phyloP scores from a whole-genome alignment of 2,113 vertebrate genomes.

The Prunella himalayana region DNA sequence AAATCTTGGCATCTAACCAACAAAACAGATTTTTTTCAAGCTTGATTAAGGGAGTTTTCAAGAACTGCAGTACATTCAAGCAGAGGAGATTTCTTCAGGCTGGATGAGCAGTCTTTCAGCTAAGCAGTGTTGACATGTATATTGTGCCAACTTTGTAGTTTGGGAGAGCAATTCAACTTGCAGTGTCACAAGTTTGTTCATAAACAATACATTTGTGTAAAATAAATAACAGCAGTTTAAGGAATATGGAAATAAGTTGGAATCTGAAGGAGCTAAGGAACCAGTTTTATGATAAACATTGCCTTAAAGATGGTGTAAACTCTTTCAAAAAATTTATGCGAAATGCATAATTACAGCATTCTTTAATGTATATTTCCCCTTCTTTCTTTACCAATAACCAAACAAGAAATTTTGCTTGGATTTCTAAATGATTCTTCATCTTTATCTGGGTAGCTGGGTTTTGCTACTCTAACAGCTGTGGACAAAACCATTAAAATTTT shows the following conservation, averaged over 20 bases:
- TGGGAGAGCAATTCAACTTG: not conserved
- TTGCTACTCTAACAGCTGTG: not conserved
- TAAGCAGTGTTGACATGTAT: not conserved
- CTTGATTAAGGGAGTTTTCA: not conserved
- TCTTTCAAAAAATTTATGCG: not conserved
- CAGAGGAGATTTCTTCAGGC: not conserved
- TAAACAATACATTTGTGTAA: not conserved
- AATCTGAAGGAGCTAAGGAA: not conserved
- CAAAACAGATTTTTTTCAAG: not conserved
- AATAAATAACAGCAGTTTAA: not conserved
- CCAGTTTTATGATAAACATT: not conserved
- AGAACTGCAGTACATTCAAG: not conserved
- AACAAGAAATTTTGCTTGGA: not conserved
- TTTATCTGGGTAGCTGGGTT: not conserved
- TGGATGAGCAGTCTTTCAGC: not conserved
- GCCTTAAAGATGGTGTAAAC: not conserved
- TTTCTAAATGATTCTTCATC: not conserved
- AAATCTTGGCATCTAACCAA: not conserved
- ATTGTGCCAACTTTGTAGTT: not conserved
- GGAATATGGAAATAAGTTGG: not conserved
- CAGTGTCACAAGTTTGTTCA: not conserved
- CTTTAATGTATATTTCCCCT: not conserved
- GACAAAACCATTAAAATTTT: not conserved
- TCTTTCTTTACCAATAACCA: not conserved
- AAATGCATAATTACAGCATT: not conserved